These are phyloP conservation scores for Melanostigma gelatinosum DNA, from an alignment of 2,113 vertebrate genomes.

Conservation along the genomic window DNA sequence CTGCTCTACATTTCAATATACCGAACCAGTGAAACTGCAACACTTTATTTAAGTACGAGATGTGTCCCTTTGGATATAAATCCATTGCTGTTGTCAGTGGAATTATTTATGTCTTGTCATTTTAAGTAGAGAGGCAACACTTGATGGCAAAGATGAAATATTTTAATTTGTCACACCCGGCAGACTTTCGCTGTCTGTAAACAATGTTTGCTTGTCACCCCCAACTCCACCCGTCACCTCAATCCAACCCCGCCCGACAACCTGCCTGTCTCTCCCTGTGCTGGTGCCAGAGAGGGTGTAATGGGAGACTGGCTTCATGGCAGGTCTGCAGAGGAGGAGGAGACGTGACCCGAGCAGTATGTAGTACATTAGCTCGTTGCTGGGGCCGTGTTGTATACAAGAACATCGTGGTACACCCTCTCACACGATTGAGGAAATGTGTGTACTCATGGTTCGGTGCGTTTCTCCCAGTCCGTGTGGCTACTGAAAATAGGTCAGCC, in stretches of 20 bases:
- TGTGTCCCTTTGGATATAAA: neutral
- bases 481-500: slow-evolving; percentile 9
- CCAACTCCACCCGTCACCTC: slow-evolving; percentile 39
- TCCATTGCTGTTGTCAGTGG: neutral
- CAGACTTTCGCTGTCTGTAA: slow-evolving; percentile 10
- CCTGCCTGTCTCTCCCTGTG: slow-evolving; percentile 19
- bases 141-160: slow-evolving; percentile 14
- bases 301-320: slow-evolving; percentile 58
- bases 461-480: neutral
- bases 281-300: slow-evolving; percentile 40
- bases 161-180: neutral
- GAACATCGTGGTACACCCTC: neutral
- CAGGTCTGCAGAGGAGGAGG: slow-evolving; percentile 52
- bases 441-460: neutral
- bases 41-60: neutral
- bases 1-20: slow-evolving; percentile 32
- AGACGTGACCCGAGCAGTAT: slow-evolving; percentile 53
- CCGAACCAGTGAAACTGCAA: slow-evolving; percentile 1
- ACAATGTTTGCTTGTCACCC: slow-evolving; percentile 32
- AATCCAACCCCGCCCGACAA: slow-evolving; percentile 21
- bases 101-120: neutral
- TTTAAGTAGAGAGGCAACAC: neutral
- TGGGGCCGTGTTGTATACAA: neutral
- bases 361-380: neutral
- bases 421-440: neutral